Conservation (phyloP, 2,797 vertebrate species). For the Xenopus petersii region DNA sequence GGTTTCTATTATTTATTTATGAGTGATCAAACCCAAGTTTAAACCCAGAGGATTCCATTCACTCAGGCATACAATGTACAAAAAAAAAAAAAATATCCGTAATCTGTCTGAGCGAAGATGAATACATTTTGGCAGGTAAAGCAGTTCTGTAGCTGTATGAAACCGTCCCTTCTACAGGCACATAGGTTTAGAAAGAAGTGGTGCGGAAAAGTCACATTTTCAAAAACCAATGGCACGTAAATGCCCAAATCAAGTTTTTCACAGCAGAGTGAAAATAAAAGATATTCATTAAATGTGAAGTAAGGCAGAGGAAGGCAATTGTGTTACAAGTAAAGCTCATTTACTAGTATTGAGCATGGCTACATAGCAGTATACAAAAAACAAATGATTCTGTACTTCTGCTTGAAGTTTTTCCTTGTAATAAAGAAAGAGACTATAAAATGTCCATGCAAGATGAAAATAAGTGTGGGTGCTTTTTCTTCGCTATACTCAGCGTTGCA, state of each 20-base stretch:
- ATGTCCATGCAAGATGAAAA: neutral
- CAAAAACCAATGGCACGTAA: neutral
- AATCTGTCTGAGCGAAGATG: too few species aligned
- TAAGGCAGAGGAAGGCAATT: neutral
- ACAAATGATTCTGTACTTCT: neutral
- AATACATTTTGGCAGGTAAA: too few species aligned
- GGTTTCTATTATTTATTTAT: too few species aligned
- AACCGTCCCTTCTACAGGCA: too few species aligned
- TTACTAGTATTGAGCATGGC: too few species aligned
- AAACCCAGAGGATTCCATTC: too few species aligned
- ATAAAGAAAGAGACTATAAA: neutral
- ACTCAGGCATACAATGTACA: too few species aligned
- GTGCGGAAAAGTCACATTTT: conserved; percentile 1
- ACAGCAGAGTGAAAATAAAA: neutral
- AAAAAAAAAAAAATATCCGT: too few species aligned
- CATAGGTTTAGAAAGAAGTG: neutral
- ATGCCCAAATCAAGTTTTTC: neutral
- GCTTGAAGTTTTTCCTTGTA: neutral
- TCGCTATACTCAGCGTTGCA: neutral
- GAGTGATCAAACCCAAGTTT: too few species aligned
- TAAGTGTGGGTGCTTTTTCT: neutral
- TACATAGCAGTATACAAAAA: neutral
- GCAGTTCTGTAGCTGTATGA: too few species aligned
- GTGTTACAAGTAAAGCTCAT: neutral
- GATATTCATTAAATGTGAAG: neutral